Evolutionary conservation across 1,140 invertebrate species (phyloP).

Genomic region (Ostrea edulis): DNA sequence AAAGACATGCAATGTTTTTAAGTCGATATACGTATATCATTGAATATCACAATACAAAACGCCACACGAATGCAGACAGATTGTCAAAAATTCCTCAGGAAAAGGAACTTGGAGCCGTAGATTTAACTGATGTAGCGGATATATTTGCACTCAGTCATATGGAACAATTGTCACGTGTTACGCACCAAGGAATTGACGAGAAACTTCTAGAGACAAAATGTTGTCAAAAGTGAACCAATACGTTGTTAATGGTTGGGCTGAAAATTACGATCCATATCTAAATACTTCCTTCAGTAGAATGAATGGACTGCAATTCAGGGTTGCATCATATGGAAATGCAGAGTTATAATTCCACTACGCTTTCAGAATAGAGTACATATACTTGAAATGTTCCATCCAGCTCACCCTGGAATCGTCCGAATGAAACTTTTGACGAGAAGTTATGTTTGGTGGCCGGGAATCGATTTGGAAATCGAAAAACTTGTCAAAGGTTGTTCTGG

Average conservation of each 20-base stretch:
- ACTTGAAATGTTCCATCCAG: conserved; percentile 8
- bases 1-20: conserved; percentile 73
- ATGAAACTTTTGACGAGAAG: conserved; percentile 81
- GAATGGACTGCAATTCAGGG: conserved; percentile 40
- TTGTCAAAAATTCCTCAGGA: conserved; percentile 54
- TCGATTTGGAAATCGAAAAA: conserved; percentile 79
- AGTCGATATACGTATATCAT: conserved; percentile 34
- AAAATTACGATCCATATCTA: neutral
- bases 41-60: conserved; percentile 43
- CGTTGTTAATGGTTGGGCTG: neutral
- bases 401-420: conserved; percentile 80
- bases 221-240: neutral
- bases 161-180: neutral
- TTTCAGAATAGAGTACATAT: neutral
- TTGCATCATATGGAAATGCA: conserved; percentile 44
- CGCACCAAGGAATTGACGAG: neutral
- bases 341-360: conserved; percentile 30
- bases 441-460: conserved; percentile 81
- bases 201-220: neutral
- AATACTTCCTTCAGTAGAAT: conserved; percentile 4
- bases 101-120: neutral
- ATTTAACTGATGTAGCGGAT: neutral
- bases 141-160: neutral
- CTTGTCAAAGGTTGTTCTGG: conserved; percentile 77
- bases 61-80: conserved; percentile 59